Percentiles rank a stretch among this genome's conserved stretches.
Evolutionary conservation across 2,113 vertebrate species (phyloP).

Genomic region (Myocastor coypus): DNA sequence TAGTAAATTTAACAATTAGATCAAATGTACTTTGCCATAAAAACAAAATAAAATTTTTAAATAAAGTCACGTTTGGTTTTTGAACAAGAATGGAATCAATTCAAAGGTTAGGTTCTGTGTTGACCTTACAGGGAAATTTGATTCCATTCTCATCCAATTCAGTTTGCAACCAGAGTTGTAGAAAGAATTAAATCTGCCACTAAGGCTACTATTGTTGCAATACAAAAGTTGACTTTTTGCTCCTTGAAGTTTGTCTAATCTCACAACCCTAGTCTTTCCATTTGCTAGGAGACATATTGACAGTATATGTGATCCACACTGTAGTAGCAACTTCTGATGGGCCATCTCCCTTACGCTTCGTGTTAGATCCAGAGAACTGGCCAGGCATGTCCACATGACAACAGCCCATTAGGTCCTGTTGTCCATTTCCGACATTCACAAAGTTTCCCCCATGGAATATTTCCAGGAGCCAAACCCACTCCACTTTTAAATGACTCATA

Average conservation of each 20-base stretch:
- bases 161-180: neutral
- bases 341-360: neutral
- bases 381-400: neutral
- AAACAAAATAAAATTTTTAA: neutral
- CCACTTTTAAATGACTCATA: conserved; percentile 23
- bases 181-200: neutral
- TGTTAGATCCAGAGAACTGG: neutral
- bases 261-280: neutral
- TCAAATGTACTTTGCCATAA: neutral
- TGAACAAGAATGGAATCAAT: neutral
- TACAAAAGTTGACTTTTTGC: neutral
- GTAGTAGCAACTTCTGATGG: neutral
- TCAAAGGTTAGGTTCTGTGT: neutral
- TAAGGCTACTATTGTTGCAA: neutral
- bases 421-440: neutral
- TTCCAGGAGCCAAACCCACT: conserved; percentile 45
- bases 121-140: neutral
- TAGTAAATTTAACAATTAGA: conserved; percentile 59
- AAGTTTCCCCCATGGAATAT: conserved; percentile 57
- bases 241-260: neutral
- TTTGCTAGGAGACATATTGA: neutral
- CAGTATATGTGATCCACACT: too few species aligned
- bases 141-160: neutral
- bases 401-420: neutral
- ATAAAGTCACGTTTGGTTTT: neutral